phyloP scores from a whole-genome alignment of 2,888 invertebrate species.

The Ypsolopha scabrella region DNA sequence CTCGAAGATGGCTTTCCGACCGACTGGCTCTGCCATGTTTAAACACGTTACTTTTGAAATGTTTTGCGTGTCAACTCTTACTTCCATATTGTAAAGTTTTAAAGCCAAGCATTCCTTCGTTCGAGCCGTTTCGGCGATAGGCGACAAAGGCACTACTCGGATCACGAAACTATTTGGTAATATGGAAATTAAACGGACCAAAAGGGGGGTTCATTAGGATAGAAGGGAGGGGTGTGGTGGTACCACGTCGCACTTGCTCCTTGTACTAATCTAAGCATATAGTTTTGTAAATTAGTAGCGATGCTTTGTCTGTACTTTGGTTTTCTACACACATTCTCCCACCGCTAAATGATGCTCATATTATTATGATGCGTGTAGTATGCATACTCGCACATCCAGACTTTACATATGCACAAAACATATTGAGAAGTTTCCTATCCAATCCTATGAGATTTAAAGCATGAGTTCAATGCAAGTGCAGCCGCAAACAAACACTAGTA shows the following conservation, averaged over 20 bases:
- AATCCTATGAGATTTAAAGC: too few relatives aligned
- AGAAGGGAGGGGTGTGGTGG: conserved; percentile 32
- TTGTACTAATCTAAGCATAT: background rate
- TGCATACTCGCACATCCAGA: too few relatives aligned
- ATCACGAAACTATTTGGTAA: conserved; percentile 39
- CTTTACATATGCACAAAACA: too few relatives aligned
- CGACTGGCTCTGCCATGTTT: background rate
- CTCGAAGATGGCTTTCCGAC: too few relatives aligned
- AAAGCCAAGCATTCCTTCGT: background rate
- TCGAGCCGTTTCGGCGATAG: conserved; percentile 4
- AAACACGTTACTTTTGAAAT: background rate
- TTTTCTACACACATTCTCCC: too few relatives aligned
- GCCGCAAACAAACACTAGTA: too few relatives aligned
- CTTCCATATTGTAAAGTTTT: background rate
- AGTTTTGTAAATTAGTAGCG: too few relatives aligned
- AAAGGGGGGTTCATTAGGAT: conserved; percentile 47
- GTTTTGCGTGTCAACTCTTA: background rate
- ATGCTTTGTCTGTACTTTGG: too few relatives aligned
- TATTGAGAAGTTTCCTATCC: too few relatives aligned
- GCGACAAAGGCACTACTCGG: conserved; percentile 22
- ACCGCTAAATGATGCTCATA: too few relatives aligned
- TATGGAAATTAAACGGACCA: conserved; percentile 55
- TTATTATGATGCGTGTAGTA: too few relatives aligned
- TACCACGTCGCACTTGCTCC: conserved; percentile 37
- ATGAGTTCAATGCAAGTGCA: too few relatives aligned